Evolutionary conservation across 2,113 vertebrate species (phyloP), one percentile per base, ranked within the genome.

Genomic region (Pseudorasbora parva): DNA sequence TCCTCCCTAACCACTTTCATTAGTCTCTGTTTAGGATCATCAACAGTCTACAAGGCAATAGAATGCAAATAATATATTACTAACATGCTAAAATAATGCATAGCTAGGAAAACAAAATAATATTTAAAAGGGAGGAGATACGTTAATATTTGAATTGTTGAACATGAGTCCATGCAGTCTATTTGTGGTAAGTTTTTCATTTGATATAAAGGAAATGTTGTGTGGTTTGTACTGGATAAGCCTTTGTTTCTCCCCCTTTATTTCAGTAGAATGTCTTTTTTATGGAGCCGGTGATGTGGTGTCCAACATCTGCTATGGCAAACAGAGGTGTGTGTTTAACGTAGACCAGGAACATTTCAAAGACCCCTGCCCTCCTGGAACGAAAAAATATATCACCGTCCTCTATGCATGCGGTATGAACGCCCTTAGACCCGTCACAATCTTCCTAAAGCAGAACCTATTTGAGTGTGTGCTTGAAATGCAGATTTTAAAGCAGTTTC

Each of bases 381-480:
- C 96, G 90, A 96, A 93, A 85, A 98, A 98, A 92, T 95, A 97
- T 92, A 96, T 99, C 87, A 96, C 92, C 0, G 94, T 99, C 86
- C 89, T 95, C 93, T 99, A 97, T 30, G 94, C 96, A 0, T 99
- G 98, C 73, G 97, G 98, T 99, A 96, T 91, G 95, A 87, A 37
- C 74, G 75, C 62, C 37, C 78, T 84, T 2, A 33, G 21, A 12
- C 49, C 59, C 43, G 62, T 45, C 15, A n/a, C n/a, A 51, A 49
- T 74, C 72, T 41, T 45, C 17, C 8, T 7, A 51, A 37, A 64
- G 45, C 14, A 12, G 54, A 62, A 14, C 17, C 1, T 75, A 3
- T 30, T 2, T 37, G 12, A 73, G 27, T 45, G 2, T 59, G n/a
- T 43, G 14, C 27, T 19, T 30, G 5, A 33, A 62, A 14, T 62